Percentiles rank a stretch among this genome's conserved stretches.
These are phyloP conservation scores for Lucifuga dentata DNA, from an alignment of 2,113 vertebrate species.

Conservation along the genomic window DNA sequence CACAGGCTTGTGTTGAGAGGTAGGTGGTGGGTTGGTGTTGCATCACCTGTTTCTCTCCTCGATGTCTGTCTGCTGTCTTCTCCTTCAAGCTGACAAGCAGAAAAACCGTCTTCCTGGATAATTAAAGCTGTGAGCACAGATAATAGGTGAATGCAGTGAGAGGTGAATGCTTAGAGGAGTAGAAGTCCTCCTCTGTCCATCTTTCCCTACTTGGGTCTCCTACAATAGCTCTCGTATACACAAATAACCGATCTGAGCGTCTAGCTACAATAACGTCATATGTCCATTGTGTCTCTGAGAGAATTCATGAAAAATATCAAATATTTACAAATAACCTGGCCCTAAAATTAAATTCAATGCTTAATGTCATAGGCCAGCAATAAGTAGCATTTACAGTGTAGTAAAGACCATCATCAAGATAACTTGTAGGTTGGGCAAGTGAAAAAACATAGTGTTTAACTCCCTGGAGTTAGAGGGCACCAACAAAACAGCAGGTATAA, in stretches of 20 bases:
- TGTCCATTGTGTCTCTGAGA: constrained; percentile 4
- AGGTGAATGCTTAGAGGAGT: constrained; percentile 50
- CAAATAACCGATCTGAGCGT: too few species aligned
- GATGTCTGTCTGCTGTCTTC: constrained; percentile 34
- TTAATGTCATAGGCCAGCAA: not conserved
- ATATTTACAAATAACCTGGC: not conserved
- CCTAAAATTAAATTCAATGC: not conserved
- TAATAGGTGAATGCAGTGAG: constrained; percentile 51
- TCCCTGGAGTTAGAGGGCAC: constrained; percentile 23
- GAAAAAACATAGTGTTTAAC: constrained; percentile 27
- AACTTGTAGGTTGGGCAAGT: constrained; percentile 21
- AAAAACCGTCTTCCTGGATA: constrained; percentile 55
- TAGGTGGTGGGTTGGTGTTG: constrained; percentile 18
- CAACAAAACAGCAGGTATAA: constrained; percentile 55
- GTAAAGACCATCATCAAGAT: constrained; percentile 32
- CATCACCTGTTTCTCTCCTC: constrained; percentile 27
- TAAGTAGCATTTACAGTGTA: not conserved
- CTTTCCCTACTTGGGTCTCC: constrained; percentile 6
- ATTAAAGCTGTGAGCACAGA: constrained; percentile 51
- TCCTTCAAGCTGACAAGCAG: constrained; percentile 31
- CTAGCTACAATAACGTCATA: too few species aligned
- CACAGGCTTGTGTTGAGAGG: constrained; percentile 22
- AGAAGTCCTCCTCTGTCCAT: constrained; percentile 37
- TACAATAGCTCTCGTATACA: constrained; percentile 7
- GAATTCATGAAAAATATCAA: not conserved